Base-by-base conservation (phyloP, 2,888 invertebrate genomes). In the Thalpophila matura region DNA sequence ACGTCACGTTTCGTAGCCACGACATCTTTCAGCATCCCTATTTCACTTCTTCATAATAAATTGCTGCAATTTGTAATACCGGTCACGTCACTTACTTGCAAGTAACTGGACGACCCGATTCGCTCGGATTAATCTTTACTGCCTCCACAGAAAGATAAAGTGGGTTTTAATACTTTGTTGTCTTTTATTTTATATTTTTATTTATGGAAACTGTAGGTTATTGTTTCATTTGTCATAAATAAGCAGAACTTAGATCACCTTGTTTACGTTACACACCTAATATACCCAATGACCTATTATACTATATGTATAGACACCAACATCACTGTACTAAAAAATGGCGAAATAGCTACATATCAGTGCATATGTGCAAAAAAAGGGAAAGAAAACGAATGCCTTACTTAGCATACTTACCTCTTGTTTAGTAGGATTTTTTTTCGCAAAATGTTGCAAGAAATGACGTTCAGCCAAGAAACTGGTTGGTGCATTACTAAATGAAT, bases 31-130 rank as follows among this genome's bases (percentile, higher is more conserved):
- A 1, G 22, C 9, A 20, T 29, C 27, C 27, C 1, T 40, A 16
- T 42, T 63, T 10, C 12, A 14, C 24, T 33, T 55, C 18, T 47
- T n/a, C 6, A n/a, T 31, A 38, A 70, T 14, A 64, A 68, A 71
- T 64, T 16, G 27, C 33, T 46, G 24, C 64, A 37, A 24, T 50
- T 59, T 49, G 46, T 47, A 46, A 61, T 4, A 33, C 22, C 14
- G 37, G 46, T 38, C 27, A 22, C 7, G 22, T 6, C 6, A 24
- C 12, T 40, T 40, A 50, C 46, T 63, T 38, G 16, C 46, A 22
- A 46, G 54, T 54, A 24, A 54, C 54, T 27, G 38, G 43, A 37
- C 35, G 69, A 53, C 66, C 58, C 29, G 37, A 27, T 70, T 51
- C 35, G 40, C 57, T 71, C 26, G 50, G 47, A 38, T 55, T 42